Base-by-base conservation (phyloP, 2,113 vertebrate species). In the Megaceryle maxima region DNA sequence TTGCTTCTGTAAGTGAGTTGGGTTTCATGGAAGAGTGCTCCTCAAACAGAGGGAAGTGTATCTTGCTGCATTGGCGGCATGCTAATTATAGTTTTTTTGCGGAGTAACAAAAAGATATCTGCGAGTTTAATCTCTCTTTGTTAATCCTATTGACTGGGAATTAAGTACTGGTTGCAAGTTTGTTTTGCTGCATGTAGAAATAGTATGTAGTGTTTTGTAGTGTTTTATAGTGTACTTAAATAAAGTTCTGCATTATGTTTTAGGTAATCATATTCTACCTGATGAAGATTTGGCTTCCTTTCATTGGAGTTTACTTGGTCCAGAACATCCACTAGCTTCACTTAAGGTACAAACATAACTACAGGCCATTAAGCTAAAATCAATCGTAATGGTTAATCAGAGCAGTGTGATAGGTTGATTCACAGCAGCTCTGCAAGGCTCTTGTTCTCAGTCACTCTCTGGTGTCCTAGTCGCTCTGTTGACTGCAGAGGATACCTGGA, bases 201-300 rank as follows among this genome's bases (percentile, higher is more conserved):
- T 12, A 20, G 35, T 43, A 16, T 51, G n/a, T 72, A 73, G 75
- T 3, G 2, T 74, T 88, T 90, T 50, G n/a, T 72, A 73, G 75
- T 3, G 2, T 74, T 88, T 90, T 50, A 44, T 25, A 39, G 29
- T 92, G 55, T 81, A 37, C 55, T 83, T 83, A 72, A 92, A 90
- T 78, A 31, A 85, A 75, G 56, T 87, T 97, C 41, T 97, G 43
- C 26, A 16, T 98, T 98, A 10, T 96, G 44, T 98, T 98, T 68
- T 93, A 99, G 99, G 99, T 97, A 99, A 99, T 97, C 99, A 99
- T 98, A 99, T 99, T 98, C 98, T 99, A 98, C 99, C 99, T 96
- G 99, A 99, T 98, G 99, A 99, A 99, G 99, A 99, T 98, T 98
- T 99, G 98, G 99, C 99, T 98, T 99, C 99, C 96, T 99, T 99